Evolutionary conservation across 2,113 vertebrate genomes (phyloP).

Genomic region (Gymnarchus niloticus): DNA sequence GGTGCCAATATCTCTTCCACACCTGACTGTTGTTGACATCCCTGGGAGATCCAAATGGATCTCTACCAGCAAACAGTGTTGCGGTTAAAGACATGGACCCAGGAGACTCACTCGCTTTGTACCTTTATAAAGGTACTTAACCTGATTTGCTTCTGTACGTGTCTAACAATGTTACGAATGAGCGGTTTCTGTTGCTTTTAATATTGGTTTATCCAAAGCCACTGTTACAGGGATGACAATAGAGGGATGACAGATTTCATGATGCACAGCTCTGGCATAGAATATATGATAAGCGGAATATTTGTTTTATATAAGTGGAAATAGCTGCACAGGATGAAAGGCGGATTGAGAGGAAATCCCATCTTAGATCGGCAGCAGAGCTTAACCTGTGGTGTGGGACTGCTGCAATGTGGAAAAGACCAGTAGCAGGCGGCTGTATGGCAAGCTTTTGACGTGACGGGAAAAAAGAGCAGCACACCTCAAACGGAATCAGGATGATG

Average conservation of each 20-base stretch:
- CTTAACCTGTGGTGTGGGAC: neutral
- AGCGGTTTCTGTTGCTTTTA: neutral
- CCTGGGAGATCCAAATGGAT: neutral
- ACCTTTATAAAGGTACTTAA: slow-evolving; percentile 8
- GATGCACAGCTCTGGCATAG: neutral
- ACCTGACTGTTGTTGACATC: neutral
- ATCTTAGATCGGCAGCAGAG: neutral
- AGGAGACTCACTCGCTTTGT: neutral
- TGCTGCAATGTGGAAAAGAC: neutral
- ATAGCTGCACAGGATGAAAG: neutral
- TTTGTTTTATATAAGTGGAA: slow-evolving; percentile 12
- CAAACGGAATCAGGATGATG: slow-evolving; percentile 12
- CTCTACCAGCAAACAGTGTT: neutral
- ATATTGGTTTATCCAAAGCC: neutral
- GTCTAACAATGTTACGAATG: neutral
- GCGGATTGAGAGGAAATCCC: slow-evolving; percentile 5
- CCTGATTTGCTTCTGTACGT: neutral
- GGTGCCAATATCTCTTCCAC: neutral
- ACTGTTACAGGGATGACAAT: neutral
- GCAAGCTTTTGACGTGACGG: neutral
- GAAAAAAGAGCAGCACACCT: slow-evolving; percentile 1
- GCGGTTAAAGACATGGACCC: neutral
- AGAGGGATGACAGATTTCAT: neutral
- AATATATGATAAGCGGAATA: slow-evolving; percentile 4
- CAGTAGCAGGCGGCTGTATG: neutral